phyloP scores from a whole-genome alignment of 2,113 vertebrate species.

The Amia ocellicauda region DNA sequence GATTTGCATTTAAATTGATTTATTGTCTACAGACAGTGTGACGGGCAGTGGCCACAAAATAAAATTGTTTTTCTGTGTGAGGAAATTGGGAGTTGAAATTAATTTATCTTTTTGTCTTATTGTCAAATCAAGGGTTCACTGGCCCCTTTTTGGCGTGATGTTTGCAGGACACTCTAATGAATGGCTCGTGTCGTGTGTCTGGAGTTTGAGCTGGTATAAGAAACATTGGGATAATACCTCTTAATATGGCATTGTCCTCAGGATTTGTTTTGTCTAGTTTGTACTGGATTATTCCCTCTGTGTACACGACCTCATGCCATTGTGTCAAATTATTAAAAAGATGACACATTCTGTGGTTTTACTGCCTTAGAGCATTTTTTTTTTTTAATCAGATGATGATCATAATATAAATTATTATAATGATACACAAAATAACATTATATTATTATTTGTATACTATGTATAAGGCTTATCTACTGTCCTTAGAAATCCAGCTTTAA shows the following conservation, averaged over 20 bases:
- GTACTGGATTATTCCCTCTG: constrained; percentile 11
- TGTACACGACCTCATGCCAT: background rate
- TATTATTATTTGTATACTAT: too few species aligned
- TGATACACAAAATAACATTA: too few species aligned
- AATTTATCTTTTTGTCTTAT: constrained; percentile 28
- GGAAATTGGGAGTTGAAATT: constrained; percentile 39
- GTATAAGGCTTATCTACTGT: too few species aligned
- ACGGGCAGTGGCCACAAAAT: constrained; percentile 42
- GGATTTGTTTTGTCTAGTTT: background rate
- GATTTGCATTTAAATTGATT: constrained; percentile 66
- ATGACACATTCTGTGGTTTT: background rate
- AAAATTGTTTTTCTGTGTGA: constrained; percentile 36
- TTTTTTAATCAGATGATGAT: too few species aligned
- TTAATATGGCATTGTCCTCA: constrained; percentile 17
- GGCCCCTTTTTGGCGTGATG: constrained; percentile 12
- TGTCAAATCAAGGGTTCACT: constrained; percentile 11
- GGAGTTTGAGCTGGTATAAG: constrained; percentile 8
- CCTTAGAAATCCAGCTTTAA: too few species aligned
- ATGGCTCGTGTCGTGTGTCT: constrained; percentile 32
- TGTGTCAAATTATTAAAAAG: background rate
- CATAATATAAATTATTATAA: too few species aligned
- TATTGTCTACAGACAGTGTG: constrained; percentile 46
- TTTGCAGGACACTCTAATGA: constrained; percentile 29
- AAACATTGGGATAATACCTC: constrained; percentile 12
- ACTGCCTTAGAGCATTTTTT: too few species aligned